A percentile compares a stretch with the other conserved stretches of the same genome.
Conservation (phyloP, 2,797 vertebrate species). For the Molossus alvarezi region DNA sequence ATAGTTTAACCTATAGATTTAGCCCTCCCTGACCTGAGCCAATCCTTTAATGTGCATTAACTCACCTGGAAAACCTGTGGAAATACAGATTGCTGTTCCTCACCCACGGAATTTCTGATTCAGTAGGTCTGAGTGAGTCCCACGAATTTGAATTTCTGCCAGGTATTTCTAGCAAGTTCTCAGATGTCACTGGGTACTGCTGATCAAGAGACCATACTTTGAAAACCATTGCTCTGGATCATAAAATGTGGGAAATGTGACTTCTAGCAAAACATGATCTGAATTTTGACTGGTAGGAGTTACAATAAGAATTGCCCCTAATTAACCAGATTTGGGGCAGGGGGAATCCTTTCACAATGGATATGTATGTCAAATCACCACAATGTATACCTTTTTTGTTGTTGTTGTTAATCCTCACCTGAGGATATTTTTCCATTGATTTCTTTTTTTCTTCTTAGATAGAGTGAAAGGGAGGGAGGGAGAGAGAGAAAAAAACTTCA, state of each 20-base stretch:
- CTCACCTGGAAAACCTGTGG: background rate
- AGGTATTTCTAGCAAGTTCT: background rate
- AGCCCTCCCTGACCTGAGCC: background rate
- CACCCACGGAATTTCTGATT: background rate
- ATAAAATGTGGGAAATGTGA: background rate
- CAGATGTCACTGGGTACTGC: background rate
- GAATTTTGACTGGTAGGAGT: background rate
- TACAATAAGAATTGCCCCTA: background rate
- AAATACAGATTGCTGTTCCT: background rate
- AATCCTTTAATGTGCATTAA: accelerated
- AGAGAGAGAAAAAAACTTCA: too few relatives aligned
- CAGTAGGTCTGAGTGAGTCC: background rate
- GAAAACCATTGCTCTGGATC: background rate
- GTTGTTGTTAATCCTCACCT: too few relatives aligned
- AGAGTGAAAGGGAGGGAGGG: too few relatives aligned
- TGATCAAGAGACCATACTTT: background rate
- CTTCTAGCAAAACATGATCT: background rate
- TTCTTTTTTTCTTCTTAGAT: too few relatives aligned
- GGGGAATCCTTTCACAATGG: background rate
- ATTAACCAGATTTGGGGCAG: background rate
- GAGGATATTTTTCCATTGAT: too few relatives aligned
- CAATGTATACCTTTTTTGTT: background rate
- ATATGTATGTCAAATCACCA: background rate
- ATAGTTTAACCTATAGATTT: background rate
- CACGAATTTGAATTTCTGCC: constrained; percentile 21